Percentiles rank a stretch among this genome's conserved stretches.
Evolutionary conservation across 2,888 invertebrate species (phyloP).

Genomic region (Oasisia sp.): DNA sequence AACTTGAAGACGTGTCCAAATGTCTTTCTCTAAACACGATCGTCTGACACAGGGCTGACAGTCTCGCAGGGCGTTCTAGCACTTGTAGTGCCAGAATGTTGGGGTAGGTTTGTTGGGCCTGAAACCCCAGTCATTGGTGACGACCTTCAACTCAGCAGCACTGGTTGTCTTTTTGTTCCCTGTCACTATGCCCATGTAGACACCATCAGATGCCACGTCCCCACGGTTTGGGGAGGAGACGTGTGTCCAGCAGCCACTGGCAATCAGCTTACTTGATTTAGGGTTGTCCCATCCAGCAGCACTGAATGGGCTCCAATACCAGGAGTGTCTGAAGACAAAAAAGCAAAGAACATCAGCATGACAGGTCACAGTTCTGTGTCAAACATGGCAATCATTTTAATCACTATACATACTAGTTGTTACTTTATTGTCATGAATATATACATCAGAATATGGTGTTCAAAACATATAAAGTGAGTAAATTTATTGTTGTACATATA

Average conservation of each 20-base stretch:
- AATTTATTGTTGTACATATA: too few relatives aligned
- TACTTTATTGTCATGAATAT: too few relatives aligned
- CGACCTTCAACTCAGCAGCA: neutral
- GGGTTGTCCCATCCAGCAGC: neutral
- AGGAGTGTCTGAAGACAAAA: neutral
- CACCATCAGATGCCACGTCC: neutral
- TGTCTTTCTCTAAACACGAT: too few relatives aligned
- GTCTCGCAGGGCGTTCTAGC: neutral
- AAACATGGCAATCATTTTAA: too few relatives aligned
- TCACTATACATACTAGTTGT: too few relatives aligned
- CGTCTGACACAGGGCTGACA: too few relatives aligned
- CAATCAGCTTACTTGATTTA: neutral
- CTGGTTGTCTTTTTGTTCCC: neutral
- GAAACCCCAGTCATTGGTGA: constrained; percentile 1
- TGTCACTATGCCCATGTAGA: neutral
- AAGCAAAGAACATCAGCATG: neutral
- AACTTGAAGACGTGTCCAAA: too few relatives aligned
- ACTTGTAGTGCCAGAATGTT: neutral
- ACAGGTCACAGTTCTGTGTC: neutral
- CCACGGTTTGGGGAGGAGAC: neutral
- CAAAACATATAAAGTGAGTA: too few relatives aligned
- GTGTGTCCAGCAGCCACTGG: neutral
- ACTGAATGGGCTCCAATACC: neutral
- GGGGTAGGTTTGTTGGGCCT: neutral
- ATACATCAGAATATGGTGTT: too few relatives aligned